Base-by-base conservation (phyloP, 2,888 invertebrate genomes). In the Melinaea marsaeus region DNA sequence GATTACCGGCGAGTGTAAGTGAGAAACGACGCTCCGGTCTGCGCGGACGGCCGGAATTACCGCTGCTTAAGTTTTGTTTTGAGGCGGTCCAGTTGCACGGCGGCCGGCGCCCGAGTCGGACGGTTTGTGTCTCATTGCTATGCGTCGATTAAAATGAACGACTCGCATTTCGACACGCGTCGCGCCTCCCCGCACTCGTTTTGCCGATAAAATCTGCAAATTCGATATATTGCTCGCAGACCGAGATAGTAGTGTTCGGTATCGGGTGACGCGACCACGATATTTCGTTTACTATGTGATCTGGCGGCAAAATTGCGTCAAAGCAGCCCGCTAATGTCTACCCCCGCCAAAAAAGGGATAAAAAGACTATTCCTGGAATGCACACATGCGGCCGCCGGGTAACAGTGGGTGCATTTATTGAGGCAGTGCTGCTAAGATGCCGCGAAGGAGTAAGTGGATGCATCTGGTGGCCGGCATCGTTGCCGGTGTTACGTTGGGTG, bases 401-500 rank as follows among this genome's bases (percentile, higher is more conserved):
- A 83, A 84, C 76, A 75, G 83, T 77, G 83, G 83, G 77, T 76
- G 84, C 79, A 75, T 77, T 74, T 79, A 76, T 79, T 83, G 81
- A 84, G 75, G 64, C 79, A 87, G 83, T 83, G 69, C 71, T 72
- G 72, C 75, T 77, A 82, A 78, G 79, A 90, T 90, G 91, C 88
- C 88, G 70, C 88, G 91, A 71, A 85, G 87, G 79, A 88, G 85
- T 79, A 87, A 86, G 79, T 90, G 89, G 86, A 85, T 87, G 86
- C 90, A 91, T 75, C 79, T 90, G 78, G 83, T 91, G 78, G 90
- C 91, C 75, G 93, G 93, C 78, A 83, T 90, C 71, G 81, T 91
- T 73, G 90, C 91, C 78, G 93, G 93, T 74, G 89, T 93, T 70
- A 89, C 90, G 51, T 81, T 91, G 71, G 93, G 93, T 64, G 86